phyloP scores from a whole-genome alignment of 2,888 invertebrate species.

The Dorcus parallelipipedus region DNA sequence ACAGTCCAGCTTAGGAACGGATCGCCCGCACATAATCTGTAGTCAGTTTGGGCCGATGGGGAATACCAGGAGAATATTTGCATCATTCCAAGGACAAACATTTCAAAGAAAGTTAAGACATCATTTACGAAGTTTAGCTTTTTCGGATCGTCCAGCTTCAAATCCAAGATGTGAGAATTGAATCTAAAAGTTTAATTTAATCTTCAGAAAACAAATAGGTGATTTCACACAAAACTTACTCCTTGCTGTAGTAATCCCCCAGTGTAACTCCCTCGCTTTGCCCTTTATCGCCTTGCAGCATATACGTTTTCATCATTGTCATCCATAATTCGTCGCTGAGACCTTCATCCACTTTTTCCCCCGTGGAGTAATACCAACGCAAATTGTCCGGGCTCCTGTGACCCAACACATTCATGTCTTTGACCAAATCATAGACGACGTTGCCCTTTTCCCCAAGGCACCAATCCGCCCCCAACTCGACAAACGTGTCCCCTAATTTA shows the following conservation, averaged over 20 bases:
- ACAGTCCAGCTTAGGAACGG: constrained; percentile 66
- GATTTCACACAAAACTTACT: constrained; percentile 6
- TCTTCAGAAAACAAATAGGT: too few species aligned
- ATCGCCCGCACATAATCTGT: constrained; percentile 66
- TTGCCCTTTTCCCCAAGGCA: constrained; percentile 46
- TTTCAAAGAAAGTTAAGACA: constrained; percentile 21
- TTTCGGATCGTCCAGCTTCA: constrained; percentile 18
- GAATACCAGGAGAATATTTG: constrained; percentile 62
- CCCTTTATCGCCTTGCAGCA: constrained; percentile 11
- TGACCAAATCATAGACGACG: constrained; percentile 40
- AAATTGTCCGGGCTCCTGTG: constrained; percentile 43
- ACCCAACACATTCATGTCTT: constrained; percentile 36
- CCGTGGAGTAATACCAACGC: constrained; percentile 37
- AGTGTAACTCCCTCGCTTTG: constrained; percentile 15
- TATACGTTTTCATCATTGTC: constrained; percentile 18
- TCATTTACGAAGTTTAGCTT: constrained; percentile 20
- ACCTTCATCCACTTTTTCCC: constrained; percentile 32
- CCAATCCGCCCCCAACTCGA: constrained; percentile 47
- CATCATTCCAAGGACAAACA: constrained; percentile 24
- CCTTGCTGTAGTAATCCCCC: constrained; percentile 18
- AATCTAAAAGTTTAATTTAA: constrained; percentile 20
- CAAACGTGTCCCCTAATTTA: constrained; percentile 24
- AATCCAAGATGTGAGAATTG: constrained; percentile 18
- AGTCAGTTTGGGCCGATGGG: constrained; percentile 64
- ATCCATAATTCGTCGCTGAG: constrained; percentile 10